Evolutionary conservation across 2,888 invertebrate genomes (phyloP), one percentile per base, ranked within the genome.

Genomic region (Cataglyphis livida): DNA sequence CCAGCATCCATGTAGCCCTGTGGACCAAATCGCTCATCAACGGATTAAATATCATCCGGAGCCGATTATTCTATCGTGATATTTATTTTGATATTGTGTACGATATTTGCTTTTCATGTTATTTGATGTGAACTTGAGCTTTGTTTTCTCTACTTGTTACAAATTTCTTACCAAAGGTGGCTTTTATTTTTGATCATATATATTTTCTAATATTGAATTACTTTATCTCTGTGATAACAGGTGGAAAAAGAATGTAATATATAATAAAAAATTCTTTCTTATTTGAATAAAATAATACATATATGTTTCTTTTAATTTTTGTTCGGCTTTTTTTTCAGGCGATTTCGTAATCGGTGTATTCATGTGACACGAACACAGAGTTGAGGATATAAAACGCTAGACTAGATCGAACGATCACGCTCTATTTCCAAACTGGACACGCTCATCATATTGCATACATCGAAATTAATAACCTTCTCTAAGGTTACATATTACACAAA

Each of bases 391-490:
- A 41, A 57, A 65, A 76, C 41, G 66, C 54, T 57, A 76, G 65
- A 66, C 76, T 76, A 76, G 76, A 65, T 51, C 48, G 59, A 64
- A 54, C 18, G 18, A 54, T 7, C 38, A 38, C 75, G 54, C 25
- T 65, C 76, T 15, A 41, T 54, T 76, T 57, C 38, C 65, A 65
- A 64, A 54, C 65, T 65, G 65, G 38, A 41, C 65, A 65, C 38
- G 65, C 75, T 75, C 51, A 44, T 44, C 44, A 18, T 64, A 76
- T 76, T 65, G 54, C 76, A 76, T 38, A 41, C 41, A n/a, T 54
- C 18, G 28, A 78, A 68, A 82, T 51, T 51, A 82, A 78, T 54
- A 54, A 44, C 15, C 10, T 32, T 44, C 35, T 51, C 15, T 32
- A 21, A 21, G 6, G 64, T 54, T 54, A 48, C 18, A 18, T 76